Conservation (phyloP, 2,888 invertebrate species). For the Thereva unica region DNA sequence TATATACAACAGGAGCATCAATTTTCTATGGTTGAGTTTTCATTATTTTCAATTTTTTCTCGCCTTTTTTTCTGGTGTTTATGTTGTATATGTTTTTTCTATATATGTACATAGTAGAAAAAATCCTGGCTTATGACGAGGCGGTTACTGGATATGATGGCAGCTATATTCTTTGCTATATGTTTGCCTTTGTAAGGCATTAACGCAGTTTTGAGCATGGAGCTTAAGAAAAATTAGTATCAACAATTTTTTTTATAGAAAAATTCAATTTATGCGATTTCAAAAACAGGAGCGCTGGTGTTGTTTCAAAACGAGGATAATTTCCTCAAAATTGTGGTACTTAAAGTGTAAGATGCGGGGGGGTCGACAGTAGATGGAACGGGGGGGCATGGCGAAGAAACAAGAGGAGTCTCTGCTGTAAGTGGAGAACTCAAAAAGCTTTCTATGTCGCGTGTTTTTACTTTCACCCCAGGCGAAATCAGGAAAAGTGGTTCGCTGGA, state of each 20-base stretch:
- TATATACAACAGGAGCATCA: too few species aligned
- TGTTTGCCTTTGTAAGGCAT: not conserved
- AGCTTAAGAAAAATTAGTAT: constrained; percentile 7
- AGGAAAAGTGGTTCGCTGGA: too few species aligned
- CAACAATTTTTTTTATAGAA: not conserved
- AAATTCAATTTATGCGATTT: constrained; percentile 27
- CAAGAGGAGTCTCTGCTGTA: not conserved
- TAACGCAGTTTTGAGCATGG: constrained; percentile 3
- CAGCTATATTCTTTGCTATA: not conserved
- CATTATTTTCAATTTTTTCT: too few species aligned
- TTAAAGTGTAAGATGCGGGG: not conserved
- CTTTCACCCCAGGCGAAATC: too few species aligned
- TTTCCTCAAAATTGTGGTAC: constrained; percentile 32
- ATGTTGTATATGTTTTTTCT: too few species aligned
- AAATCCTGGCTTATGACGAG: too few species aligned
- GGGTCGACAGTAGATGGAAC: not conserved
- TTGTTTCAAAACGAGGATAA: constrained; percentile 25
- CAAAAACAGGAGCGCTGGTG: constrained; percentile 23
- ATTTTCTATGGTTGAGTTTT: too few species aligned
- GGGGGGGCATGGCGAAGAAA: not conserved
- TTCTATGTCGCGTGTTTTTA: too few species aligned
- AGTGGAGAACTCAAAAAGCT: constrained; percentile 1
- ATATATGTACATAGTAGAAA: too few species aligned
- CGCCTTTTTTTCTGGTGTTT: too few species aligned
- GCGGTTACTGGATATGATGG: too few species aligned